Base-by-base conservation (phyloP, 2,797 vertebrate genomes). In the Vireo griseus region DNA sequence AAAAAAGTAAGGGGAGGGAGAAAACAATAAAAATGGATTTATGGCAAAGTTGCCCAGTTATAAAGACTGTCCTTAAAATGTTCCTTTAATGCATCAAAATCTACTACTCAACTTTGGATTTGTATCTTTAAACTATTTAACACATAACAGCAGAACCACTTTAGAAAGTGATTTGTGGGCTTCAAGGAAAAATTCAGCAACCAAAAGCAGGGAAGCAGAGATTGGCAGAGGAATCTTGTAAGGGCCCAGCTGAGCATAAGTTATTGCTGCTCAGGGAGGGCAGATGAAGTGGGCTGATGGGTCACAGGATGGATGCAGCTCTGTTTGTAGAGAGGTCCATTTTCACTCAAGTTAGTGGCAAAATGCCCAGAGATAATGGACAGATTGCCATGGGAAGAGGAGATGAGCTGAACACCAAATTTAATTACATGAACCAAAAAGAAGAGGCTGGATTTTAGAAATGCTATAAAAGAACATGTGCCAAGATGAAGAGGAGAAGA, bases 201-300 rank as follows among this genome's bases (percentile, higher is more conserved):
- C 1, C 6, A 44, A 44, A 26, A 67, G 71, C 31, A 68, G 39
- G 25, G 26, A 59, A 79, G 52, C 21, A 87, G 68, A 67, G 31
- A 16, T 0, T 48, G 66, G 28, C 12, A 75, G 33, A 79, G 59
- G 48, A 88, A 74, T 29, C 29, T 25, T 16, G 4, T 14, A 37
- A 67, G 42, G 58, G 33, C 37, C 11, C n/a, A 42, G 33, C 0
- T 0, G 2, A 45, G 37, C 67, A 55, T 2, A 37, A 18, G 6
- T n/a, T 9, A 9, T 0, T 31, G 82, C 52, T 31, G 39, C 11
- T 24, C 16, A 42, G 63, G 35, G 5, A 35, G 10, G 40, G 50
- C 73, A 84, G 78, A 15, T 3, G 33, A 16, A 25, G 29, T 3
- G 40, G 65, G 52, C 52, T 78, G 66, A 50, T 5, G 44, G 18